These are phyloP conservation scores for Matsumyia berberina DNA, from an alignment of 2,888 invertebrate genomes.

Conservation along the genomic window DNA sequence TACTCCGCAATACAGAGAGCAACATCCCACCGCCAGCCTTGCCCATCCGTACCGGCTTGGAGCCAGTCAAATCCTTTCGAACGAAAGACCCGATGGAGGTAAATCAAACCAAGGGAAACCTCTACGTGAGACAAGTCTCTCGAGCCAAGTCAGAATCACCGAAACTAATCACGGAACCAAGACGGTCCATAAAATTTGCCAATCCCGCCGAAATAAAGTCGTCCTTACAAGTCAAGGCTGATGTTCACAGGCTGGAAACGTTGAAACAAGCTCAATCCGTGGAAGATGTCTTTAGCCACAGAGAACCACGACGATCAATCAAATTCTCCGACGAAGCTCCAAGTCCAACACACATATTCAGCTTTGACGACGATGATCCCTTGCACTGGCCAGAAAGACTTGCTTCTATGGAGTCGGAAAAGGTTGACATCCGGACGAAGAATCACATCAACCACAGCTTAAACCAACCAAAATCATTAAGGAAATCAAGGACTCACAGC, in stretches of 20 bases:
- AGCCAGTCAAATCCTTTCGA: conserved; percentile 74
- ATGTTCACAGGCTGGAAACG: conserved; percentile 31
- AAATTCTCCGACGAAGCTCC: conserved; percentile 79
- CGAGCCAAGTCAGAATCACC: conserved; percentile 47
- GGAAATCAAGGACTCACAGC: conserved; percentile 22
- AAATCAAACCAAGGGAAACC: conserved; percentile 34
- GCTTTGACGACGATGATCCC: conserved; percentile 50
- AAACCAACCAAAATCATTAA: neutral
- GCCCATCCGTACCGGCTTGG: conserved; percentile 79
- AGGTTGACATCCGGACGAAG: conserved; percentile 2
- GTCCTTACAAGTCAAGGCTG: conserved; percentile 17
- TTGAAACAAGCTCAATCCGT: conserved; percentile 1
- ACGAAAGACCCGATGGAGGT: conserved; percentile 42
- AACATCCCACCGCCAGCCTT: conserved; percentile 78
- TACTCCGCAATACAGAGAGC: conserved; percentile 78
- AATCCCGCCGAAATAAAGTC: conserved; percentile 36
- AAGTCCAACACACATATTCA: conserved; percentile 57
- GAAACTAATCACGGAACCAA: conserved; percentile 23
- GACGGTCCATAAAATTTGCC: conserved; percentile 49
- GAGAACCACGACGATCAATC: conserved; percentile 78
- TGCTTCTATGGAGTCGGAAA: conserved; percentile 7
- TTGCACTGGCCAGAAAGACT: conserved; percentile 4
- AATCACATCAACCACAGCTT: neutral
- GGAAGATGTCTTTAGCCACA: neutral
- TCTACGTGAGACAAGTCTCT: conserved; percentile 43